phyloP scores from a whole-genome alignment of 2,113 vertebrate species.

The Nerophis ophidion region DNA sequence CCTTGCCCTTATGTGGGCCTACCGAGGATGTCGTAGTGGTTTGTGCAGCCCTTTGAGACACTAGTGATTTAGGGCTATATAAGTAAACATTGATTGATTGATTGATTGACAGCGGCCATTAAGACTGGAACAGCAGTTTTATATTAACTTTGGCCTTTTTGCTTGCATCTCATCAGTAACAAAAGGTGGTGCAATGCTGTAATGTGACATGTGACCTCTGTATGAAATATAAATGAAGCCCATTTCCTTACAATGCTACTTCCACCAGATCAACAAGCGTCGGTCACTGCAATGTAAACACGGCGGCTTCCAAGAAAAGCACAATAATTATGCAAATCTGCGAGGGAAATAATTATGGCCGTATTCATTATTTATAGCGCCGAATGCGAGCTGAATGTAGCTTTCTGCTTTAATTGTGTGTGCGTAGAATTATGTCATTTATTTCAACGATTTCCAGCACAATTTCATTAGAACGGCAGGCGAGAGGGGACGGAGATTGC shows the following conservation, averaged over 20 bases:
- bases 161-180: conserved; percentile 32
- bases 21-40: no score
- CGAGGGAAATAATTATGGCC: conserved; percentile 70
- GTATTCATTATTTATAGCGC: conserved; percentile 79
- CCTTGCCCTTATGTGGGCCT: no score
- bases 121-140: not conserved
- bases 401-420: conserved; percentile 74
- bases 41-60: no score
- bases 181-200: conserved; percentile 46
- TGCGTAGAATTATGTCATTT: conserved; percentile 73
- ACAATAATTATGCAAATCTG: conserved; percentile 79
- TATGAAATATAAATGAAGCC: conserved; percentile 67
- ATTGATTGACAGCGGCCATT: no score
- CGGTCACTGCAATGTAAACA: conserved; percentile 58
- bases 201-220: conserved; percentile 48
- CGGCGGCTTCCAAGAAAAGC: conserved; percentile 60
- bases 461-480: conserved; percentile 72
- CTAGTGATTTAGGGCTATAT: no score
- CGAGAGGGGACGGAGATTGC: conserved; percentile 65
- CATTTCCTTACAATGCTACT: conserved; percentile 57
- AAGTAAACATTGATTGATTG: no score
- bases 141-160: not conserved
- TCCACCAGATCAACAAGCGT: conserved; percentile 57
- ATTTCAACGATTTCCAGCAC: conserved; percentile 68
- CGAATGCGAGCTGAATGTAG: conserved; percentile 70